Percentiles rank a stretch among this genome's conserved stretches.
These are phyloP conservation scores for Anas capensis DNA, from an alignment of 2,797 vertebrate genomes.

Conservation along the genomic window DNA sequence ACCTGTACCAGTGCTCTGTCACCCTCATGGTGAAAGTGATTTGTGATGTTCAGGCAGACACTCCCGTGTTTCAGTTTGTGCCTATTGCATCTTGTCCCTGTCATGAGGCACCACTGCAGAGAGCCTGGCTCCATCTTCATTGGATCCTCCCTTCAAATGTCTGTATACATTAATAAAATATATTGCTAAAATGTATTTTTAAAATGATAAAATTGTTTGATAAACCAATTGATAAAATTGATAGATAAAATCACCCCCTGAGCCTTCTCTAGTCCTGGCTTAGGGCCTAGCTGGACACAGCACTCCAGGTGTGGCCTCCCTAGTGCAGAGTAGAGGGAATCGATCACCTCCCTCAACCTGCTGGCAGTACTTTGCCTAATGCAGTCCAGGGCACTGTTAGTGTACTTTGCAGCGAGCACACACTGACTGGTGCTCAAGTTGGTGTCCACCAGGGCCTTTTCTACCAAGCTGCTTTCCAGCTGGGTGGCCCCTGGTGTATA, in stretches of 20 bases:
- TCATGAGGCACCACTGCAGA: neutral
- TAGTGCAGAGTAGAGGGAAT: neutral
- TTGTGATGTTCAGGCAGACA: neutral
- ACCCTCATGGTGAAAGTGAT: neutral
- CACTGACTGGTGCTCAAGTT: rapidly evolving
- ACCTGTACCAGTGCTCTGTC: rapidly evolving
- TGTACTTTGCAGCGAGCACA: rapidly evolving
- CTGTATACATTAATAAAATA: neutral
- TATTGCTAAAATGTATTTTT: too few relatives aligned
- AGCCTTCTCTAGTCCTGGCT: neutral
- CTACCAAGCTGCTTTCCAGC: neutral
- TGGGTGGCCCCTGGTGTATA: neutral
- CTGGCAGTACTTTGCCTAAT: neutral
- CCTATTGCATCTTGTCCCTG: neutral
- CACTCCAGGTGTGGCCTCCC: neutral
- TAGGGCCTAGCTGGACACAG: neutral
- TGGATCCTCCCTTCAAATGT: neutral
- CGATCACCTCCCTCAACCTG: neutral
- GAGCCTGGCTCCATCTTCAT: neutral
- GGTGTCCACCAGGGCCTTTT: neutral
- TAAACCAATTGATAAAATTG: too few relatives aligned
- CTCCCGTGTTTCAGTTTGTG: neutral
- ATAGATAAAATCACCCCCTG: neutral
- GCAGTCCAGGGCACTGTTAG: neutral
- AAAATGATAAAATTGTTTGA: too few relatives aligned